Evolutionary conservation across 2,797 vertebrate species (phyloP).

Genomic region (Arctocebus calabarensis): DNA sequence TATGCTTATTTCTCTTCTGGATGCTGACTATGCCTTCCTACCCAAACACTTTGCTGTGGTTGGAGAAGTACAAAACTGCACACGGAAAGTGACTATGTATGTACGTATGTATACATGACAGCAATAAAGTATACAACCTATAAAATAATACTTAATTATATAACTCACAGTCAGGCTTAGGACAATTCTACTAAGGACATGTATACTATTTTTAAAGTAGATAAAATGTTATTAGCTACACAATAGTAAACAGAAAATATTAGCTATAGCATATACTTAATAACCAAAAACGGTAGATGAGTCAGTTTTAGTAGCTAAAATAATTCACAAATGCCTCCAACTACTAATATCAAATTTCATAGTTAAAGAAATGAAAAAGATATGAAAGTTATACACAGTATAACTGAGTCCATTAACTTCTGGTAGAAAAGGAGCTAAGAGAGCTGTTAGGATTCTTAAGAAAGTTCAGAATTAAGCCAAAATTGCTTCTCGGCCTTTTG

Average conservation of each 20-base stretch:
- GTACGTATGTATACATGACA: neutral
- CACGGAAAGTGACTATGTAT: neutral
- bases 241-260: conserved; percentile 40
- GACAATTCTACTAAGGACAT: neutral
- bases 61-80: neutral
- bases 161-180: neutral
- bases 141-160: neutral
- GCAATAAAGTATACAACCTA: neutral
- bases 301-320: neutral
- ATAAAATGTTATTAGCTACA: conserved; percentile 32
- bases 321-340: conserved; percentile 16
- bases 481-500: no score
- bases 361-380: conserved; percentile 43
- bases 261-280: neutral
- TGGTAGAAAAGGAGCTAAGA: conserved; percentile 20
- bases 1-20: neutral
- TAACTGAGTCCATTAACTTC: neutral
- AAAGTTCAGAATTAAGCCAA: no score
- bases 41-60: neutral
- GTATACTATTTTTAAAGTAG: conserved; percentile 19
- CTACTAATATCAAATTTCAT: conserved; percentile 10
- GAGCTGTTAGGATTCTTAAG: neutral
- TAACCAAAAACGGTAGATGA: conserved; percentile 32
- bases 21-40: neutral
- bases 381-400: neutral